Base-by-base conservation (phyloP, 2,113 vertebrate genomes). In the Engystomops pustulosus region DNA sequence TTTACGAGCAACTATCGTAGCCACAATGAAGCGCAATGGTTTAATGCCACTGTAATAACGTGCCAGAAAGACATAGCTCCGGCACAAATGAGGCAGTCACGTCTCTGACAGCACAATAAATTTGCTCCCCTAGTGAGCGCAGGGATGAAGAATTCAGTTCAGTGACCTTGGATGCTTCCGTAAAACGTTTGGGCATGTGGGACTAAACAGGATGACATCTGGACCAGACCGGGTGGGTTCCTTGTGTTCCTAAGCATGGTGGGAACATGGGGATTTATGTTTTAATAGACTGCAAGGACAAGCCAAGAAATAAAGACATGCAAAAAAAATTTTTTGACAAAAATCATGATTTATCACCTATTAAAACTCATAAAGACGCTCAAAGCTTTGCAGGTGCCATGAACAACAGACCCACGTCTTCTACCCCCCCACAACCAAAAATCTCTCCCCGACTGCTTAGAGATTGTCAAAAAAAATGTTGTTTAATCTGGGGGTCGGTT, bases 341-440 rank as follows among this genome's bases (percentile, higher is more conserved):
- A 93, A 84, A 93, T 92, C 90, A 93, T 93, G 92, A 95, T 95
- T 91, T 93, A 95, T 93, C 87, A 90, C 90, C 89, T 90, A 93
- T 93, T 93, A 93, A 92, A 90, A 87, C 71, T 87, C 89, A 87
- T 72, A 65, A 83, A 88, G 89, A 87, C 86, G 82, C 84, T 84
- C 60, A 88, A 86, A 51, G 77, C 65, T 67, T 86, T 81, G 87
- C 92, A 93, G 91, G 91, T 92, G 90, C 91, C 71, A 84, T 86
- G 86, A 87, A 82, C 90, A 85, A 72, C 71, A 82, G 69, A 71
- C 49, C 80, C 18, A 18, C 6, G 70, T 14, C 67, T 81, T 20
- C 79, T 68, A n/a, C 20, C 36, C 55, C 55, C 45, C 23, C 53
- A 36, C 27, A 23, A 74, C 23, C 79, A 49, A 27, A 34, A 34